These are phyloP conservation scores for Cygnus atratus DNA, from an alignment of 2,113 vertebrate genomes.

Conservation along the genomic window DNA sequence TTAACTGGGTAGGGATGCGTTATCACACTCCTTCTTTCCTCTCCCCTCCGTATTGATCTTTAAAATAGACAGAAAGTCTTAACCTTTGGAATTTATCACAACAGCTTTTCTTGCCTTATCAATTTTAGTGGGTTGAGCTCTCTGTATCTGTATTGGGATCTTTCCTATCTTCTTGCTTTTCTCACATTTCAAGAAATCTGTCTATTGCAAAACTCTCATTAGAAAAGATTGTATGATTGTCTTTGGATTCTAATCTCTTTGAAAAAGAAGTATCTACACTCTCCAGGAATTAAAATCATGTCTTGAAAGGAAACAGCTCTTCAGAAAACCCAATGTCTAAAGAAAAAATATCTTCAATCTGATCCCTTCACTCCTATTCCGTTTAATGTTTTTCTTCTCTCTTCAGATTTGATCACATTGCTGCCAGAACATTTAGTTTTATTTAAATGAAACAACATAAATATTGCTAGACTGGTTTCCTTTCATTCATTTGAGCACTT, in stretches of 20 bases:
- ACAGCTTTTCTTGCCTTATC: slow-evolving; percentile 58
- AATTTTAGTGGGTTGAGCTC: slow-evolving; percentile 52
- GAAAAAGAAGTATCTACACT: slow-evolving; percentile 43
- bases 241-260: slow-evolving; percentile 60
- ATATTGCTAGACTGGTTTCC: slow-evolving; percentile 67
- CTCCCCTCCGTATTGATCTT: slow-evolving; percentile 41
- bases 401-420: slow-evolving; percentile 39
- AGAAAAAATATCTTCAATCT: not conserved
- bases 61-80: slow-evolving; percentile 49
- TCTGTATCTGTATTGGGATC: slow-evolving; percentile 53
- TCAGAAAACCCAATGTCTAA: slow-evolving; percentile 43
- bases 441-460: slow-evolving; percentile 69
- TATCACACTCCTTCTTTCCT: slow-evolving; percentile 40
- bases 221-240: slow-evolving; percentile 47
- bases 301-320: slow-evolving; percentile 32
- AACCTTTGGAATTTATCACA: slow-evolving; percentile 61
- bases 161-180: slow-evolving; percentile 50
- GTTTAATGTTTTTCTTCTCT: slow-evolving; percentile 33
- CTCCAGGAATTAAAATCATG: slow-evolving; percentile 54
- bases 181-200: slow-evolving; percentile 50
- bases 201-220: slow-evolving; percentile 55
- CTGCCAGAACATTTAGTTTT: slow-evolving; percentile 62
- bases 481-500: slow-evolving; percentile 54
- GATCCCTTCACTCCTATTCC: not conserved
- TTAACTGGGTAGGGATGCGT: slow-evolving; percentile 45